Base-by-base conservation (phyloP, 2,888 invertebrate species). In the Diplazon laetatorius region DNA sequence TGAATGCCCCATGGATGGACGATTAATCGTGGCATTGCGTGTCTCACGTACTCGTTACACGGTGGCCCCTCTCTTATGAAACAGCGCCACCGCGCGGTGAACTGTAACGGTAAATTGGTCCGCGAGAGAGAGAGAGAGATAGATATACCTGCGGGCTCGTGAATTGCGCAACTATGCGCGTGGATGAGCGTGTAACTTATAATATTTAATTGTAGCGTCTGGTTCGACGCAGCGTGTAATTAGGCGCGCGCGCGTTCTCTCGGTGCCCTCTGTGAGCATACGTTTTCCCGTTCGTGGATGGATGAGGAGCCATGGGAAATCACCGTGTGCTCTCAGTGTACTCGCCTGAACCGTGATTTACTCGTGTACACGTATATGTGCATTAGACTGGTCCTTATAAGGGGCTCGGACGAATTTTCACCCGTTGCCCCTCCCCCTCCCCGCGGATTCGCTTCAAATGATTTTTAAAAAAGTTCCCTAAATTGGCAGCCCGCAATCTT, bases 201-300 rank as follows among this genome's bases (percentile, higher is more conserved):
- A 55, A 78, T 74, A 55, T 78, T 78, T 78, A 78, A 78, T 78
- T 70, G 74, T 78, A 71, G 46, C 70, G 78, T 78, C 78, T 78
- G 78, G 60, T 18, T 48, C 46, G 14, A 60, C 66, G 48, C 63
- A 65, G 70, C 74, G 78, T 78, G 78, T 78, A 74, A 78, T 78
- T 78, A 71, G 74, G 22, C 39, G 48, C 65, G 39, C 52, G 52
- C 37, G 37, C 39, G 66, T 37, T n/a, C n/a, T n/a, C n/a, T n/a
- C n/a, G 70, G 60, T 73, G 44, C 59, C 44, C 35, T 39, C 57
- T 62, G 14, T 6, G 39, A 39, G 8, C 39, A 30, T 44, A 35
- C 37, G 12, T 37, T 12, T 44, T 44, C 16, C 18, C 52, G 63
- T 60, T 44, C 16, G 55, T 25, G 44, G 55, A 78, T 75, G 75